phyloP scores from a whole-genome alignment of 2,888 invertebrate genomes.

The Cephus spinipes region DNA sequence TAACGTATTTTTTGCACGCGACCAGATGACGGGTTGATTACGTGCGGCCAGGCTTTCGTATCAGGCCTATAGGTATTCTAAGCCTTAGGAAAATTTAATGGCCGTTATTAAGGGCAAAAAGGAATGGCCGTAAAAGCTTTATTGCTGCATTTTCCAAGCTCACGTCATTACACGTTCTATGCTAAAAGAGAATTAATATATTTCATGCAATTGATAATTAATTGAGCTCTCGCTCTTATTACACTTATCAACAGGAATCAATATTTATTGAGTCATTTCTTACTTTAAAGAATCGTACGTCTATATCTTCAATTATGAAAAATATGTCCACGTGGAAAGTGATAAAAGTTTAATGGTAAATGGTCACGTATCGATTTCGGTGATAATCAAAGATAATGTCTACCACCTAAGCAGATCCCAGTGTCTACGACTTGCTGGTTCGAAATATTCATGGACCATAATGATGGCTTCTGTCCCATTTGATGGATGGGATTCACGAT shows the following conservation, averaged over 20 bases:
- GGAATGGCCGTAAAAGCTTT: conserved; percentile 1
- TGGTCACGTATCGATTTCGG: background rate
- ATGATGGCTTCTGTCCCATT: conserved; percentile 46
- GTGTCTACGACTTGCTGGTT: background rate
- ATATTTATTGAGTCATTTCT: background rate
- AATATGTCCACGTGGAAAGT: background rate
- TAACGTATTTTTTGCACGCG: conserved; percentile 64
- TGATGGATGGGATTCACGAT: conserved; percentile 54
- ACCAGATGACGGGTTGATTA: conserved; percentile 56
- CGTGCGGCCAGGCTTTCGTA: conserved; percentile 27
- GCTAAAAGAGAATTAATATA: background rate
- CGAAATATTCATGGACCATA: conserved; percentile 20
- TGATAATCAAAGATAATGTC: background rate
- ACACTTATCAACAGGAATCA: background rate
- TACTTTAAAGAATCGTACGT: too few species aligned
- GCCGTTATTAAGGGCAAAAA: conserved; percentile 14
- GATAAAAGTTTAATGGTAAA: background rate
- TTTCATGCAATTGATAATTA: background rate
- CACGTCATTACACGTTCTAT: background rate
- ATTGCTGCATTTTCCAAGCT: background rate
- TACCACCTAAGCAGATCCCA: background rate
- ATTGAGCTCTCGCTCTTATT: background rate
- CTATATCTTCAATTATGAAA: background rate
- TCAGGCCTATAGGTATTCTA: conserved; percentile 7
- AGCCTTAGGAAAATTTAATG: conserved; percentile 23